Conservation (phyloP, 2,113 vertebrate species). For the Myrmecophaga tridactyla region DNA sequence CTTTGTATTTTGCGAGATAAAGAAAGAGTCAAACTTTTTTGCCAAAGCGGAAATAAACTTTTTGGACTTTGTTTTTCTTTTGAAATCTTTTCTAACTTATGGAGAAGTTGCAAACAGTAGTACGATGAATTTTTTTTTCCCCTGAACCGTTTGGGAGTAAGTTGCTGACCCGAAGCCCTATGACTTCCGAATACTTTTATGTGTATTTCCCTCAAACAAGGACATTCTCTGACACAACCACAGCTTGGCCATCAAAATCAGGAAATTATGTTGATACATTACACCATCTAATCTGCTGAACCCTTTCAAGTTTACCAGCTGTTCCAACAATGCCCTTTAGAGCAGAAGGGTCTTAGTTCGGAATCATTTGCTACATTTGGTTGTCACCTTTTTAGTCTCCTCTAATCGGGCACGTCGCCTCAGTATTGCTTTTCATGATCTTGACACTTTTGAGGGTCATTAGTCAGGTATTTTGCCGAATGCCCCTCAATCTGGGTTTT, state of each 20-base stretch:
- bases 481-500: neutral
- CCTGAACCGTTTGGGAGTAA: neutral
- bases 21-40: constrained; percentile 15
- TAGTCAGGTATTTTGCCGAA: neutral
- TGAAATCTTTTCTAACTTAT: constrained; percentile 14
- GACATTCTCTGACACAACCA: neutral
- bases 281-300: neutral
- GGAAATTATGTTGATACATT: neutral
- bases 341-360: neutral
- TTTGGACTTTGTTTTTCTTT: constrained; percentile 21
- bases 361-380: no score
- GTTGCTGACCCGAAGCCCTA: neutral
- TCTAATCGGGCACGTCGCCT: neutral
- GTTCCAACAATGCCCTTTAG: neutral
- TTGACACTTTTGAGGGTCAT: neutral
- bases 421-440: neutral
- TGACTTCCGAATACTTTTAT: neutral
- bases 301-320: neutral
- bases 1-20: constrained; percentile 63
- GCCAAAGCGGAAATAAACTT: constrained; percentile 2
- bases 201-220: neutral
- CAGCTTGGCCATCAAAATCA: neutral
- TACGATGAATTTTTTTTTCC: neutral
- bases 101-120: neutral
- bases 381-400: neutral